phyloP scores from a whole-genome alignment of 1,140 invertebrate genomes.

The Orchestia grillus region DNA sequence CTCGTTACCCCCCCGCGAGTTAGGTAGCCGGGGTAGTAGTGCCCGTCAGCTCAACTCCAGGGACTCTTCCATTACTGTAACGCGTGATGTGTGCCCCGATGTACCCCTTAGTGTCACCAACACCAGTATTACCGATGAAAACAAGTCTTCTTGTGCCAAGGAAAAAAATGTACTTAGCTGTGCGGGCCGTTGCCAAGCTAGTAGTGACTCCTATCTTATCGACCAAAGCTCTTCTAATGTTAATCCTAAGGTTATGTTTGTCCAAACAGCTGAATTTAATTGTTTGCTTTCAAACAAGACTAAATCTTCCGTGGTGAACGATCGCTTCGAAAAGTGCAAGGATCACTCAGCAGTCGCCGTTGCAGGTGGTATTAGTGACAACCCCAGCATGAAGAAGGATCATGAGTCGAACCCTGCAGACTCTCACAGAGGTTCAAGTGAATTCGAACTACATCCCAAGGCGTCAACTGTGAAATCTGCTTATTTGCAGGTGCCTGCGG shows the following conservation, averaged over 20 bases:
- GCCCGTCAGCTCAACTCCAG: neutral
- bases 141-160: neutral
- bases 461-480: neutral
- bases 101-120: neutral
- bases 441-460: neutral
- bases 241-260: neutral
- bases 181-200: neutral
- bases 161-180: neutral
- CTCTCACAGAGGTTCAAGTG: neutral
- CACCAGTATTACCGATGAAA: neutral
- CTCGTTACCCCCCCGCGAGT: neutral
- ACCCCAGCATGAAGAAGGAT: neutral
- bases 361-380: neutral
- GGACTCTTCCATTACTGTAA: neutral
- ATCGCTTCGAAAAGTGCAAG: conserved; percentile 2
- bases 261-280: neutral
- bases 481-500: neutral
- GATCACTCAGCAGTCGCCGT: neutral
- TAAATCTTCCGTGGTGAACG: neutral
- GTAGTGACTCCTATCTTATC: neutral
- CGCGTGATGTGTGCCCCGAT: neutral
- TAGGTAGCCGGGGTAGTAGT: neutral
- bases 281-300: neutral
- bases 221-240: conserved; percentile 20
- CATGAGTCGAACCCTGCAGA: neutral